Percentiles rank a stretch among this genome's conserved stretches.
Conservation (phyloP, 2,888 invertebrate species). For the Unio delphinus region DNA sequence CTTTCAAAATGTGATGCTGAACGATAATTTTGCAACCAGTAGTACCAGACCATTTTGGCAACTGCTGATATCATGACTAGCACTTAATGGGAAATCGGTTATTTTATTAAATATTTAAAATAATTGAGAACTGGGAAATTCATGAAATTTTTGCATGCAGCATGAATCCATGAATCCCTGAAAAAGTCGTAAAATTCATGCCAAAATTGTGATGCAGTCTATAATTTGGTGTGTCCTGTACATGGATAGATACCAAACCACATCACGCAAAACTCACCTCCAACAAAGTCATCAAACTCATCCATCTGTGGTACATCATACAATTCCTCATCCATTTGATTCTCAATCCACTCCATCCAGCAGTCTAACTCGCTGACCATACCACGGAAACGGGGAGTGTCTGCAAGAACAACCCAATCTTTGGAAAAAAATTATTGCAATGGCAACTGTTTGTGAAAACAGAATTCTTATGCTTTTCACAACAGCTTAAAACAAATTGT, state of each 20-base stretch:
- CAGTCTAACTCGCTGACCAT: conserved; percentile 70
- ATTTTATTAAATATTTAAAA: no score
- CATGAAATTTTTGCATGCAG: no score
- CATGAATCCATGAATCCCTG: no score
- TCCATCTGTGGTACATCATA: conserved; percentile 60
- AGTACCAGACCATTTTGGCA: no score
- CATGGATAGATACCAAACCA: not conserved
- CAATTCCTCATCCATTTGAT: conserved; percentile 66
- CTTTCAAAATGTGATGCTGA: no score
- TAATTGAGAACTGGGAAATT: no score
- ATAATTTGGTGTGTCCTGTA: not conserved
- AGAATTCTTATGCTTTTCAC: no score
- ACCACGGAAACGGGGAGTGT: conserved; percentile 68
- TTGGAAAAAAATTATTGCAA: not conserved
- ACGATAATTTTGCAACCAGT: no score
- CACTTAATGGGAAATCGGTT: no score
- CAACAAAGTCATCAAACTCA: conserved; percentile 66
- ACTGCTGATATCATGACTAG: no score
- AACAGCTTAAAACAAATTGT: no score
- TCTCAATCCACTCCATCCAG: conserved; percentile 73
- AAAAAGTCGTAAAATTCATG: no score
- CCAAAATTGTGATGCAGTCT: not conserved
- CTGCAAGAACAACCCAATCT: conserved; percentile 33
- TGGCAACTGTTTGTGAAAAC: not conserved
- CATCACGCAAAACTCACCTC: conserved; percentile 46